Conservation (phyloP, 2,888 invertebrate species). For the Resseliella maxima region DNA sequence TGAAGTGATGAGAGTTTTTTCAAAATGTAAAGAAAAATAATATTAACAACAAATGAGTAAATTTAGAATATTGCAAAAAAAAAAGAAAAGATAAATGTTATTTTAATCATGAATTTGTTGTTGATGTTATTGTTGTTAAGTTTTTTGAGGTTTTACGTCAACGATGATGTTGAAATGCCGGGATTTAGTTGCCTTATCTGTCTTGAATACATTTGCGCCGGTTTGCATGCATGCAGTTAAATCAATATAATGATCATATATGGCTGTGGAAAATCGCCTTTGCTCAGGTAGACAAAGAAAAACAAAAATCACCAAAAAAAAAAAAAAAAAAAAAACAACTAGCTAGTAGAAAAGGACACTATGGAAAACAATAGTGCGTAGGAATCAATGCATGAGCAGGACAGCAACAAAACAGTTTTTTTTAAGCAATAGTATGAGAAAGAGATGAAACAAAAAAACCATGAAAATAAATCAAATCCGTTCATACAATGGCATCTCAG, state of each 20-base stretch:
- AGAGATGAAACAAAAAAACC: not conserved
- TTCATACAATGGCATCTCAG: conserved; percentile 38
- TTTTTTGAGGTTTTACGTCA: conserved; percentile 29
- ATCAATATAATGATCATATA: not conserved
- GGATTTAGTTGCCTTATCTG: not conserved
- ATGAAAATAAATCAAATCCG: conserved; percentile 50
- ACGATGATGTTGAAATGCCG: conserved; percentile 33
- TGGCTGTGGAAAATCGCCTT: conserved; percentile 1
- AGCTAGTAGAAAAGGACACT: not conserved
- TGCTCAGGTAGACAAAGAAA: conserved; percentile 37
- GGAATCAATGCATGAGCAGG: conserved; percentile 8
- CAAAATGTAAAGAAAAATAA: too few species aligned
- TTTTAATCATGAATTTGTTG: not conserved
- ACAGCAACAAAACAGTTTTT: not conserved
- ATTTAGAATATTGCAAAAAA: not conserved
- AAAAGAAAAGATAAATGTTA: not conserved
- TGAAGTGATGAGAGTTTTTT: too few species aligned
- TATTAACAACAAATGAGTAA: not conserved
- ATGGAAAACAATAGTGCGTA: not conserved
- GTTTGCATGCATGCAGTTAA: conserved; percentile 10
- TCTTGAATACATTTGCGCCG: conserved; percentile 19
- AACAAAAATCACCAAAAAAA: not conserved
- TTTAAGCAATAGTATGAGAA: not conserved
- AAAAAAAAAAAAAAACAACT: not conserved
- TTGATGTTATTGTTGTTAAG: too few species aligned